These are phyloP conservation scores for Campylorhamphus procurvoides DNA, from an alignment of 2,113 vertebrate genomes.

Conservation along the genomic window DNA sequence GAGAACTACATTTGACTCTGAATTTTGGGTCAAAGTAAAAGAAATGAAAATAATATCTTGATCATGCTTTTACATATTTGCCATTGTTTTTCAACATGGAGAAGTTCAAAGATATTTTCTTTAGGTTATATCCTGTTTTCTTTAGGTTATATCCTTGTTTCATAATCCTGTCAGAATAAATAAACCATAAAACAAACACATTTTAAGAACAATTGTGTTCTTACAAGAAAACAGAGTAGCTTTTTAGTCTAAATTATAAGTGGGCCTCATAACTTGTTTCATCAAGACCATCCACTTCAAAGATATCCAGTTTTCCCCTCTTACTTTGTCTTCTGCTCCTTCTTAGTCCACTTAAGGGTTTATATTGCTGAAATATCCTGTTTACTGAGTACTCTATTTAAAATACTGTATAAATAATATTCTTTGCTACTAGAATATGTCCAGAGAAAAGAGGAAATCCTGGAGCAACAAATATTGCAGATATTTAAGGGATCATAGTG, in stretches of 20 bases:
- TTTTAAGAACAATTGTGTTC: background rate
- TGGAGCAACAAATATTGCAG: background rate
- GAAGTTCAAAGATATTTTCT: background rate
- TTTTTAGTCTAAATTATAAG: background rate
- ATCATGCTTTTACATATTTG: background rate
- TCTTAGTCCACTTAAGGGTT: background rate
- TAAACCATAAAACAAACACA: background rate
- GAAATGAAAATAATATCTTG: background rate
- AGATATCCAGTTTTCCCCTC: background rate
- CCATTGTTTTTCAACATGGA: background rate
- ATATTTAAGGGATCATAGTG: background rate
- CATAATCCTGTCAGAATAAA: background rate
- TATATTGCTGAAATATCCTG: background rate
- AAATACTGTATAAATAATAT: background rate
- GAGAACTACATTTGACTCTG: background rate
- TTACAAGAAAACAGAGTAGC: background rate
- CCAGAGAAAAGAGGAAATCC: background rate
- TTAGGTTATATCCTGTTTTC: background rate
- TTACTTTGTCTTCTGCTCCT: background rate
- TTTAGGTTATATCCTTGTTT: background rate
- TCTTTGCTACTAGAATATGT: background rate
- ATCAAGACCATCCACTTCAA: background rate
- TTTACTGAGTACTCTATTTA: background rate
- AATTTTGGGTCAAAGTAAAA: background rate
- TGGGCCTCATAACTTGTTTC: background rate